Evolutionary conservation across 2,888 invertebrate species (phyloP).

Genomic region (Sinodicranocentrus sp.): DNA sequence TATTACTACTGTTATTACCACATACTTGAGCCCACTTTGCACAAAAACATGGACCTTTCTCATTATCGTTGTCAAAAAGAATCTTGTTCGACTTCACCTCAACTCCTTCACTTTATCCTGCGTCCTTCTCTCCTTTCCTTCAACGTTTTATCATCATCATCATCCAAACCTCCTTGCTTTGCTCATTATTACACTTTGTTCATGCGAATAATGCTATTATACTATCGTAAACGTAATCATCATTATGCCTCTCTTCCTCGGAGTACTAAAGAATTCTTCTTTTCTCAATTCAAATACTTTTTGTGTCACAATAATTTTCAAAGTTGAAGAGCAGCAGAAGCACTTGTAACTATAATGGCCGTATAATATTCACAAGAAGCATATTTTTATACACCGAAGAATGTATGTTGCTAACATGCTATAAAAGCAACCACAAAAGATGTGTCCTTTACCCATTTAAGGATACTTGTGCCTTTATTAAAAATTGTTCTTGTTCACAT

Average conservation of each 20-base stretch:
- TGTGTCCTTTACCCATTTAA: constrained; percentile 55
- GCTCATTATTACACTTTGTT: constrained; percentile 28
- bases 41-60: constrained; percentile 7
- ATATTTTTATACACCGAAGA: constrained; percentile 1
- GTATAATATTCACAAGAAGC: not conserved
- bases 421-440: constrained; percentile 18
- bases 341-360: constrained; percentile 3
- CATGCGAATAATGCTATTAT: constrained; percentile 9
- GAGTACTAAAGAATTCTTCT: not conserved
- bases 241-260: not conserved
- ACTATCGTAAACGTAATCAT: constrained; percentile 16
- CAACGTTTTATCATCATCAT: constrained; percentile 22
- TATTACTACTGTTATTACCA: constrained; percentile 37
- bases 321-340: constrained; percentile 16
- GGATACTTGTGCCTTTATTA: constrained; percentile 44
- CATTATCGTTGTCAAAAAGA: constrained; percentile 38
- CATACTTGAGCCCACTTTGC: constrained; percentile 16
- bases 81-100: constrained; percentile 3
- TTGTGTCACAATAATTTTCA: constrained; percentile 25
- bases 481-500: constrained; percentile 21
- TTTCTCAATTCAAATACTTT: not conserved
- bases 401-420: not conserved
- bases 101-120: constrained; percentile 15
- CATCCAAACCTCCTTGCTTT: constrained; percentile 1
- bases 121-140: constrained; percentile 1